Evolutionary conservation across 2,113 vertebrate genomes (phyloP), one percentile per base, ranked within the genome.

Genomic region (Thomomys bottae): DNA sequence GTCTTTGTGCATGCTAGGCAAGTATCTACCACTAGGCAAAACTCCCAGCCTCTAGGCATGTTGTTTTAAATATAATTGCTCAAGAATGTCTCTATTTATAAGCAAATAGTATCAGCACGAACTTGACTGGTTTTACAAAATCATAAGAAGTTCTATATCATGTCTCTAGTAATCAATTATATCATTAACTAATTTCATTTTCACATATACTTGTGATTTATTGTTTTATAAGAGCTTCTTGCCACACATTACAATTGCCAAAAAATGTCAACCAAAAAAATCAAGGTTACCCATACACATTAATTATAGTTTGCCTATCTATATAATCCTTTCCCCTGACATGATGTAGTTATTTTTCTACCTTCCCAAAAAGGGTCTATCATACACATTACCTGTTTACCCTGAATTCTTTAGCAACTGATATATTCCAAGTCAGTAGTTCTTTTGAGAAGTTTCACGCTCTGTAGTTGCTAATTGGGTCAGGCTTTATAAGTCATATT

Each of bases 11-110:
- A n/a, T n/a, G n/a, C n/a, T n/a, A n/a, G n/a, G n/a, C n/a, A n/a
- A n/a, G n/a, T n/a, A n/a, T n/a, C n/a, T n/a, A n/a, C n/a, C n/a
- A n/a, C n/a, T n/a, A n/a, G n/a, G n/a, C n/a, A n/a, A n/a, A n/a
- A n/a, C n/a, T n/a, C n/a, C n/a, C n/a, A 71, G 42, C 28, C 20
- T 70, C 15, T 63, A 66, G n/a, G 45, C 21, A 34, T n/a, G 49
- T 90, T 94, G n/a, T 59, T 91, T 94, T 94, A 54, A 84, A 76
- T 91, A 54, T 64, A 86, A 71, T 32, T 57, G 45, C 34, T 87
- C 70, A 73, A 94, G 40, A 42, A 38, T 9, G 66, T 38, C 30
- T 20, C 40, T n/a, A 66, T 40, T 67, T 59, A 78, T 6, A 81
- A 45, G 42, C 36, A 87, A 84, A 71, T 9, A 63, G 3, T 28